Percentiles rank a stretch among this genome's conserved stretches.
Conservation (phyloP, 2,797 vertebrate genomes). For the Graptemys geographica region DNA sequence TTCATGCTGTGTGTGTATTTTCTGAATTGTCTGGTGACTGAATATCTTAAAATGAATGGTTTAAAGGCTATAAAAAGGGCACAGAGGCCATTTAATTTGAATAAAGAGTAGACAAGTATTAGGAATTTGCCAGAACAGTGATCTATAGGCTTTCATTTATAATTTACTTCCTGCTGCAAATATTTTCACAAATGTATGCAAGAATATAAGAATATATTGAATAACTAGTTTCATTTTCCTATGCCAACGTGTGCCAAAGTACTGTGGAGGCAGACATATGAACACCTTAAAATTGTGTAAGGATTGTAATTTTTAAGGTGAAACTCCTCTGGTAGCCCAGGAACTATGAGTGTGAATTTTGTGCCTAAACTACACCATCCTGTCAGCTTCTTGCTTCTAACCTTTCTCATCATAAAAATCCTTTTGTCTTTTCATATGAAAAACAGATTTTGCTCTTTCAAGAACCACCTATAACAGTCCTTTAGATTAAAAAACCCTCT, state of each 20-base stretch:
- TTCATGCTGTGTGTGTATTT: rapidly evolving
- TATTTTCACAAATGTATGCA: background rate
- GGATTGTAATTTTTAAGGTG: background rate
- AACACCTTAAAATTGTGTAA: background rate
- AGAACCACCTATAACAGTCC: background rate
- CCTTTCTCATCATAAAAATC: background rate
- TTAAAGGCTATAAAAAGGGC: rapidly evolving
- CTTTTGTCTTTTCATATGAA: background rate
- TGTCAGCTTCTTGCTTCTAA: background rate
- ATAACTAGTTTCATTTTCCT: background rate
- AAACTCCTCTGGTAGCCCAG: background rate
- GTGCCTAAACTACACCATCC: background rate
- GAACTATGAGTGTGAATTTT: background rate
- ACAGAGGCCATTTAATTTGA: background rate
- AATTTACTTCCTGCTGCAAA: background rate
- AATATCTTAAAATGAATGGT: rapidly evolving
- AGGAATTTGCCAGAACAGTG: background rate
- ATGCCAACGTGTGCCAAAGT: background rate
- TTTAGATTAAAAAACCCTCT: background rate
- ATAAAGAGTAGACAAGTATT: rapidly evolving
- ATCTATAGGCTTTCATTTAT: background rate
- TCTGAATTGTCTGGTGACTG: rapidly evolving
- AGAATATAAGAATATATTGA: background rate
- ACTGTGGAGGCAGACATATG: background rate
- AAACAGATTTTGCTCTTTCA: background rate